Evolutionary conservation across 2,797 vertebrate genomes (phyloP).

Genomic region (Pseudomugil gertrudae): DNA sequence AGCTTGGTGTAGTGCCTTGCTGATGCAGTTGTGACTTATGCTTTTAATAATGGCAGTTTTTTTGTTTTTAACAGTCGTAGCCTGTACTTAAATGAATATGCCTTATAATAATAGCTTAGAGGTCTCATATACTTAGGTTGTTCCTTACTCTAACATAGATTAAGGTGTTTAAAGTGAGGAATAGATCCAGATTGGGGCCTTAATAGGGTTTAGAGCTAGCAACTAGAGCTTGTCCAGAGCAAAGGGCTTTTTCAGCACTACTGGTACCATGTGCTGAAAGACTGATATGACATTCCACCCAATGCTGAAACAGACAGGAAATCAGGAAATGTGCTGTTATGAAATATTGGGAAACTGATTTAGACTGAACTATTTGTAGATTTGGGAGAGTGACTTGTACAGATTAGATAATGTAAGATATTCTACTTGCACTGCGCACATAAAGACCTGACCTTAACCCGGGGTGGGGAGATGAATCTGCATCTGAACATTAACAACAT

Average conservation of each 20-base stretch:
- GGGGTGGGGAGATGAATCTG: conserved; percentile 23
- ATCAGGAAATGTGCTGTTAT: conserved; percentile 24
- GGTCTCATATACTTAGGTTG: conserved; percentile 11
- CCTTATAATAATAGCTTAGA: conserved; percentile 25
- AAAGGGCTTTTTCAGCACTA: conserved; percentile 40
- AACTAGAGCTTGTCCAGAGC: conserved; percentile 33
- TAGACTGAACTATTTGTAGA: conserved; percentile 30
- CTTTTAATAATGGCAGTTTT: conserved; percentile 47
- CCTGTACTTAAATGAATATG: conserved; percentile 28
- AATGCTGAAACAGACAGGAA: conserved; percentile 28
- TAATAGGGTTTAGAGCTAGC: conserved; percentile 24
- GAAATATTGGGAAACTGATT: conserved; percentile 26
- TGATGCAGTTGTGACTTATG: conserved; percentile 8
- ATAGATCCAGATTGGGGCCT: conserved; percentile 47
- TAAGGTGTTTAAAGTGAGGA: conserved; percentile 38
- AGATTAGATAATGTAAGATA: conserved; percentile 59
- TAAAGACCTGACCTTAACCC: conserved; percentile 36
- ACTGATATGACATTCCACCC: conserved; percentile 65
- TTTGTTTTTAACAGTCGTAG: conserved; percentile 46
- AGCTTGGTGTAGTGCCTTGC: conserved; percentile 7
- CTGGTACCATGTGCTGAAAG: conserved; percentile 23
- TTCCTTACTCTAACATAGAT: conserved; percentile 29
- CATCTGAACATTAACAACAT: conserved; percentile 35
- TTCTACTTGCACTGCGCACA: conserved; percentile 71
- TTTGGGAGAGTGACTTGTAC: conserved; percentile 58